Evolutionary conservation across 2,113 vertebrate genomes (phyloP), one percentile per base, ranked within the genome.

Genomic region (Marcusenius ussheri): DNA sequence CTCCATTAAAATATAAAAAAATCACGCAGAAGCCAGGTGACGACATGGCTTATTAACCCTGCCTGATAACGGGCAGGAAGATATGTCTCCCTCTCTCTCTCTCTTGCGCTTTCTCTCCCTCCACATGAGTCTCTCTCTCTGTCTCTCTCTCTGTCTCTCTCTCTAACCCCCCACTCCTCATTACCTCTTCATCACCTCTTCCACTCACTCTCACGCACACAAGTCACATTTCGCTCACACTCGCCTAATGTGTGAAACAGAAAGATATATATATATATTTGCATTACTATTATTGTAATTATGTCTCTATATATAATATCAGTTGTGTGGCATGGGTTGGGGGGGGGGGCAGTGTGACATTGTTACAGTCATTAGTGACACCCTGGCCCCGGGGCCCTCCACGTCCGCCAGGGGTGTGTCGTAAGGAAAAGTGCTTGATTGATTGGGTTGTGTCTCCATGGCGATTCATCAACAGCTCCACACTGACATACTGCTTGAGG

Each of bases 21-120:
- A 94, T 93, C 93, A 95, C 93, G 92, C 92, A 91, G 91, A 93
- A 94, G 92, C 91, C 93, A 94, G 94, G 93, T 92, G 92, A 90
- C 92, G 91, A 89, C n/a, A 47, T 89, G 90, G 92, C 42, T 92
- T 91, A 93, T 91, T 93, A 93, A 95, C 93, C 94, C 92, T 91
- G 92, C 94, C 93, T 94, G 92, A 94, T 94, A 94, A 94, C 92
- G 92, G 94, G 93, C 92, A 91, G 91, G 90, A 92, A 90, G 88
- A 93, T 93, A 91, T 91, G 84, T 91, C 92, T 91, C 87, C 6
- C 77, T 47, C 89, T 85, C 83, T 86, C 10, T 90, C 39, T 85
- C n/a, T 83, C 15, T 49, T 1, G 3, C 3, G 0, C 13, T 90
- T 9, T 89, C 50, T 90, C 80, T 51, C 0, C 87, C 31, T 89